These are phyloP conservation scores for Rhea pennata DNA, from an alignment of 2,113 vertebrate species.

Conservation along the genomic window DNA sequence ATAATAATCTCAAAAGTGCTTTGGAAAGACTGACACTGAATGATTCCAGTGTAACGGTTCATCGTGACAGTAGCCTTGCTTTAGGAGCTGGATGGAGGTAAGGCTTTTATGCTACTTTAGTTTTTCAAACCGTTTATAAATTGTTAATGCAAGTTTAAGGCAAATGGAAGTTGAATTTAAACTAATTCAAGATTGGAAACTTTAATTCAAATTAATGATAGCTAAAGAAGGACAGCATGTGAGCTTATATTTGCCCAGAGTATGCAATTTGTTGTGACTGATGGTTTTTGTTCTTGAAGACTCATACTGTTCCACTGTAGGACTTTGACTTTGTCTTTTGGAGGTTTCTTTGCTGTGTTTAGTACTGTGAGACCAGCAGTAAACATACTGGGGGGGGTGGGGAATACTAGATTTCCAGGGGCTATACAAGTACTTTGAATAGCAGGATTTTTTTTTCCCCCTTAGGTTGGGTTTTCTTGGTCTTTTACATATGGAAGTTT, in stretches of 20 bases:
- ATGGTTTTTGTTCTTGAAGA: neutral
- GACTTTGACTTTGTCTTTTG: neutral
- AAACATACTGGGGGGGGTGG: neutral
- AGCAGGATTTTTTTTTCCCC: neutral
- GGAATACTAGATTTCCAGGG: neutral
- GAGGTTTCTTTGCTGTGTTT: neutral
- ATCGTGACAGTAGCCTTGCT: slow-evolving; percentile 92
- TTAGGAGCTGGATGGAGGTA: slow-evolving; percentile 98
- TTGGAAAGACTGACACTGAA: slow-evolving; percentile 94
- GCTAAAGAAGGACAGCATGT: neutral
- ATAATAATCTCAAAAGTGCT: slow-evolving; percentile 89
- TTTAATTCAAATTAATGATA: neutral
- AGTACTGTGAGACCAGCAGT: neutral
- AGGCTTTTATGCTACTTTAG: slow-evolving; percentile 15
- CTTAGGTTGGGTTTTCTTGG: slow-evolving; percentile 94
- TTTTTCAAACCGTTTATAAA: neutral
- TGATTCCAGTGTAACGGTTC: slow-evolving; percentile 93
- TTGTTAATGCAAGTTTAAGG: neutral
- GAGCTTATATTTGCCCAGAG: neutral
- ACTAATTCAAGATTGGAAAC: neutral
- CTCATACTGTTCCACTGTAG: neutral
- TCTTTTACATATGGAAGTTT: slow-evolving; percentile 97
- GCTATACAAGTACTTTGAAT: neutral
- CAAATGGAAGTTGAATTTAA: neutral
- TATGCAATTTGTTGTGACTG: neutral